Evolutionary conservation across 2,113 vertebrate species (phyloP).

Genomic region (Dunckerocampus dactyliophorus): DNA sequence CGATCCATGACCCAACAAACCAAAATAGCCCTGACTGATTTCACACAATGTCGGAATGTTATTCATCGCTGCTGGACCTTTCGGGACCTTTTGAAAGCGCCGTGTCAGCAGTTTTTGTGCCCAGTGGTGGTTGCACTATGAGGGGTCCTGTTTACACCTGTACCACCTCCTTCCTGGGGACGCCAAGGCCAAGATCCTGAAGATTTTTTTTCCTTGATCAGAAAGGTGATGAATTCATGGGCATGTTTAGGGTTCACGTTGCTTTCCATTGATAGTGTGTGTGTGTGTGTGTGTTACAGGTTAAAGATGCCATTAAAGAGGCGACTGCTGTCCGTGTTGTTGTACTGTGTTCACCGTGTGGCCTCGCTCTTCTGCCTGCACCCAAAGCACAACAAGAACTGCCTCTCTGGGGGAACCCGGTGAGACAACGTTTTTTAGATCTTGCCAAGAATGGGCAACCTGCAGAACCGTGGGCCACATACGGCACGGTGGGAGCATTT

Average conservation of each 20-base stretch:
- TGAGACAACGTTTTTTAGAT: constrained; percentile 37
- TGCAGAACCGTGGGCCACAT: too few relatives aligned
- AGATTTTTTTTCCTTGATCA: too few relatives aligned
- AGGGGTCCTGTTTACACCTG: constrained; percentile 37
- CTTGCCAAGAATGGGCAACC: too few relatives aligned
- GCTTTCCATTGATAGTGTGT: too few relatives aligned
- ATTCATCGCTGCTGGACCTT: constrained; percentile 71
- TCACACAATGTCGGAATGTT: constrained; percentile 56
- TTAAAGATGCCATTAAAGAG: constrained; percentile 70
- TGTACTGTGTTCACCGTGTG: constrained; percentile 71
- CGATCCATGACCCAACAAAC: not conserved
- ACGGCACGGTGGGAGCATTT: too few relatives aligned
- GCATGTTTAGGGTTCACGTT: too few relatives aligned
- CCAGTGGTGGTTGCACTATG: constrained; percentile 13
- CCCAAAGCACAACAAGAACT: constrained; percentile 57
- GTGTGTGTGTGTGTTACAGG: constrained; percentile 20
- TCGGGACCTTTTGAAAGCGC: constrained; percentile 69
- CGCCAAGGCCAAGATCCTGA: not conserved
- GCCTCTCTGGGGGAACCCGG: constrained; percentile 56
- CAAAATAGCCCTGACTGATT: constrained; percentile 28
- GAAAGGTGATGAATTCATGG: too few relatives aligned
- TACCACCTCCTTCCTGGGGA: constrained; percentile 14
- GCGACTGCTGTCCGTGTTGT: constrained; percentile 66
- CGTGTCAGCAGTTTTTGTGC: constrained; percentile 69
- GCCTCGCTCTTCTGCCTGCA: constrained; percentile 71